Percentiles rank a stretch among this genome's conserved stretches.
Evolutionary conservation across 2,888 invertebrate species (phyloP).

Genomic region (Eupithecia inturbata): DNA sequence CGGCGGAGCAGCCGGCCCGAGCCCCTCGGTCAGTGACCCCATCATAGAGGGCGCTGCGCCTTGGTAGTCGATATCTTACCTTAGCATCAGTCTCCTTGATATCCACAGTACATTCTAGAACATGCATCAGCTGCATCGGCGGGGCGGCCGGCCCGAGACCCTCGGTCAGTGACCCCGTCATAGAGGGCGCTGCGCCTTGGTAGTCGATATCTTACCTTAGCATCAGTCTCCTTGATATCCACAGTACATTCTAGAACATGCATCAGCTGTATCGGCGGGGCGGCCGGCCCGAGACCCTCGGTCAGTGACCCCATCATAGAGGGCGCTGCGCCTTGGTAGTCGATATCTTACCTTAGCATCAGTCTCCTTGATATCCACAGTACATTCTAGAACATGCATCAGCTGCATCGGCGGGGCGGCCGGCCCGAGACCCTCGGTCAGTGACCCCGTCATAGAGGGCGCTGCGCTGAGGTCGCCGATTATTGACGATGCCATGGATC

Average conservation of each 20-base stretch:
- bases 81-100: too few relatives aligned
- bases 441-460: constrained; percentile 86
- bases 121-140: too few relatives aligned
- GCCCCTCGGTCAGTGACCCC: too few relatives aligned
- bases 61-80: too few relatives aligned
- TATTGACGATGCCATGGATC: constrained; percentile 91
- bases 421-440: constrained; percentile 83
- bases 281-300: constrained; percentile 83
- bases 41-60: too few relatives aligned
- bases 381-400: constrained; percentile 95
- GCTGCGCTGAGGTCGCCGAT: constrained; percentile 87
- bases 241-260: constrained; percentile 95
- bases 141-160: too few relatives aligned
- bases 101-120: too few relatives aligned
- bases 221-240: constrained; percentile 97
- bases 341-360: constrained; percentile 87
- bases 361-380: constrained; percentile 96
- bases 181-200: too few relatives aligned
- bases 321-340: constrained; percentile 80
- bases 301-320: constrained; percentile 86
- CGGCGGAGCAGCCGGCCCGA: too few relatives aligned
- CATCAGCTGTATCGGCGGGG: constrained; percentile 86
- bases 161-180: too few relatives aligned
- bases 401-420: constrained; percentile 85
- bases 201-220: constrained; percentile 86